Conservation (phyloP, 1,140 invertebrate species). For the Schlechtendalia chinensis region DNA sequence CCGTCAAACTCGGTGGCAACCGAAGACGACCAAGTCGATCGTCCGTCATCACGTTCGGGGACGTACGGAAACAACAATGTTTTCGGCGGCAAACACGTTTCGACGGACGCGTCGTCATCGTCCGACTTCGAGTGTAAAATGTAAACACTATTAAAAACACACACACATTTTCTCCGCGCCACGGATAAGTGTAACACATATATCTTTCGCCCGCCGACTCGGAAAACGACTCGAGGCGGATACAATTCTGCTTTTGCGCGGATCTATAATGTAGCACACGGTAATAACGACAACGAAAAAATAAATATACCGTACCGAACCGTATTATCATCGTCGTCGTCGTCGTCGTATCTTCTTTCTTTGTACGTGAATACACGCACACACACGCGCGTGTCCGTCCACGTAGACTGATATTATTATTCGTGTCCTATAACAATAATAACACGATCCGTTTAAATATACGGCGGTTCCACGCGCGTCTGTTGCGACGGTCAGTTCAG, state of each 20-base stretch:
- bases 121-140: neutral
- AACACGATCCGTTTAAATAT: neutral
- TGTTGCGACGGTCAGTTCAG: neutral
- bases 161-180: too few species aligned
- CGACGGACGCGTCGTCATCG: too few species aligned
- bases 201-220: too few species aligned
- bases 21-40: too few species aligned
- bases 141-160: too few species aligned
- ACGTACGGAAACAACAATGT: too few species aligned
- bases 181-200: too few species aligned
- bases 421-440: neutral
- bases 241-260: neutral
- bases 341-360: neutral
- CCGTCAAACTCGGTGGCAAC: too few species aligned
- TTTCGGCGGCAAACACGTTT: too few species aligned
- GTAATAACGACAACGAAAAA: neutral
- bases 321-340: neutral
- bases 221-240: neutral
- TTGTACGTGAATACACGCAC: neutral
- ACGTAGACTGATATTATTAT: neutral
- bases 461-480: neutral
- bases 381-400: neutral
- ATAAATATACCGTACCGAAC: neutral
- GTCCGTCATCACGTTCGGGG: too few species aligned
- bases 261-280: neutral